Evolutionary conservation across 2,888 invertebrate species (phyloP).

Genomic region (Phalera bucephala): DNA sequence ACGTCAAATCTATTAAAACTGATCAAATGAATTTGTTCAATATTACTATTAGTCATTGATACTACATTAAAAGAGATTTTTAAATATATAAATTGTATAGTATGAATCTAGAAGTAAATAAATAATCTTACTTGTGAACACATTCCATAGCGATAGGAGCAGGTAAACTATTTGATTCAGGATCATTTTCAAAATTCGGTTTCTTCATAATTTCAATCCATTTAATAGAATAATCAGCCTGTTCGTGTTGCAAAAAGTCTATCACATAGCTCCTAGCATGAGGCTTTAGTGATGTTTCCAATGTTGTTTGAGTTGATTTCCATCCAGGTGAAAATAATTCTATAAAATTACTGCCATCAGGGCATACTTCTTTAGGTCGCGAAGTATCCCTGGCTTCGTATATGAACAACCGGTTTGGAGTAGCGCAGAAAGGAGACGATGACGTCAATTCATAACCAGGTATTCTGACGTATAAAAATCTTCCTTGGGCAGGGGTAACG

Average conservation of each 20-base stretch:
- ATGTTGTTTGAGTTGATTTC: slow-evolving; percentile 74
- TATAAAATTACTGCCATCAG: slow-evolving; percentile 79
- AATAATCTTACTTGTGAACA: slow-evolving; percentile 84
- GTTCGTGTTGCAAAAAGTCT: slow-evolving; percentile 88
- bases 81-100: no score
- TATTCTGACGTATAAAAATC: slow-evolving; percentile 88
- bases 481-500: slow-evolving; percentile 80
- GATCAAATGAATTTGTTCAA: no score
- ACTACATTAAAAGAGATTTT: no score
- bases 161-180: slow-evolving; percentile 76
- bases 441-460: slow-evolving; percentile 84
- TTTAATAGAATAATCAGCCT: slow-evolving; percentile 88
- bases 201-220: slow-evolving; percentile 91
- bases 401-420: slow-evolving; percentile 87
- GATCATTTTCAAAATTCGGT: slow-evolving; percentile 74
- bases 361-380: slow-evolving; percentile 86
- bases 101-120: slow-evolving; percentile 12
- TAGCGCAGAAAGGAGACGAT: slow-evolving; percentile 83
- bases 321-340: slow-evolving; percentile 89
- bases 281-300: slow-evolving; percentile 75
- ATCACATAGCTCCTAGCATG: slow-evolving; percentile 88
- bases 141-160: slow-evolving; percentile 84
- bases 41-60: no score
- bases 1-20: no score
- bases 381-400: slow-evolving; percentile 87